These are phyloP conservation scores for Heteractis magnifica DNA, from an alignment of 92 coral and sea anemone species.

Conservation along the genomic window DNA sequence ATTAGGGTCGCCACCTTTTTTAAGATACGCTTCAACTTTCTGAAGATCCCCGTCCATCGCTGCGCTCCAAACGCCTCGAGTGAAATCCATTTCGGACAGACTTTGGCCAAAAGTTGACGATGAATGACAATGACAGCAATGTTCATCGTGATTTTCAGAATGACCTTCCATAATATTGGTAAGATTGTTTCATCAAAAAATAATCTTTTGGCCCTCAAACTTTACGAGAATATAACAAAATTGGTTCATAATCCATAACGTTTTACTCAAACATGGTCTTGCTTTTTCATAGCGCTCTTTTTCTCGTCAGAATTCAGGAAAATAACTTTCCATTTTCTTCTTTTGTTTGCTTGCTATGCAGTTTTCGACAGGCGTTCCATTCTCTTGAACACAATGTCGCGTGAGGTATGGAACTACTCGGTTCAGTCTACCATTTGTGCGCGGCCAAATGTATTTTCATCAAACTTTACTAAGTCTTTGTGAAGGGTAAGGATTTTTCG, in stretches of 20 bases:
- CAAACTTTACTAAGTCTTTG: not conserved
- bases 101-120: slow-evolving; percentile 66
- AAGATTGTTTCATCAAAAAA: not conserved
- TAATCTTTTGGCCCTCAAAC: not conserved
- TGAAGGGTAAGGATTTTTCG: not conserved
- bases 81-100: slow-evolving; percentile 88
- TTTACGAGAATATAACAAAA: not conserved
- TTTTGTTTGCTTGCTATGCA: slow-evolving; percentile 14
- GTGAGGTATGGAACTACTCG: slow-evolving; percentile 29
- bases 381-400: not conserved
- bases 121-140: slow-evolving; percentile 62
- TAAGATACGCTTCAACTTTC: slow-evolving; percentile 55
- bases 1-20: slow-evolving; percentile 72
- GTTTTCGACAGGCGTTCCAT: slow-evolving; percentile 39
- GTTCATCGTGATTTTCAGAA: not conserved
- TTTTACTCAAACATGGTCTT: not conserved
- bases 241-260: not conserved
- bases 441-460: not conserved
- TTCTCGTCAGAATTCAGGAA: not conserved
- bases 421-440: not conserved
- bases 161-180: not conserved
- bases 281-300: not conserved
- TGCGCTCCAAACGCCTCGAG: slow-evolving; percentile 92
- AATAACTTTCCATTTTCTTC: not conserved
- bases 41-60: slow-evolving; percentile 78